Evolutionary conservation across 2,113 vertebrate genomes (phyloP).

Genomic region (Myrmecobius fasciatus): DNA sequence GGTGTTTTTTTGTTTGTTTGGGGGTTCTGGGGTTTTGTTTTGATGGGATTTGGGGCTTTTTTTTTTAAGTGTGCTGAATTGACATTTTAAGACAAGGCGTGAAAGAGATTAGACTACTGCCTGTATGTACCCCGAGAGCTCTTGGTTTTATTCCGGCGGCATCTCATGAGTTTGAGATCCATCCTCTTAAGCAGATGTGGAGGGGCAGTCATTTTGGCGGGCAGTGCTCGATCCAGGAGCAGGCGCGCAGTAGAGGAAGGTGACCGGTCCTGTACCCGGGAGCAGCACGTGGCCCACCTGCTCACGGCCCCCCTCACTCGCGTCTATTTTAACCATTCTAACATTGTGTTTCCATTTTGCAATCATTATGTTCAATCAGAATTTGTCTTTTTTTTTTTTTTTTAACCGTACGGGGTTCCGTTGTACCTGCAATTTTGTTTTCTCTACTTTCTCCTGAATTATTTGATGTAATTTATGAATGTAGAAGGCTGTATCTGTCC

Average conservation of each 20-base stretch:
- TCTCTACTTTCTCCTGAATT: conserved; percentile 77
- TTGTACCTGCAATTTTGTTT: conserved; percentile 78
- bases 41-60: conserved; percentile 60
- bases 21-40: conserved; percentile 54
- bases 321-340: conserved; percentile 84
- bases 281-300: background rate
- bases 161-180: conserved; percentile 79
- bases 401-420: conserved; percentile 77
- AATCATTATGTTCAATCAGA: conserved; percentile 80
- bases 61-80: conserved; percentile 72
- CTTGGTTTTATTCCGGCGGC: conserved; percentile 86
- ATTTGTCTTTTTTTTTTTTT: conserved; percentile 82
- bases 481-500: conserved; percentile 78
- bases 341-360: conserved; percentile 86
- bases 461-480: conserved; percentile 82
- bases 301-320: conserved; percentile 68
- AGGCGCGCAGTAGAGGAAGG: background rate
- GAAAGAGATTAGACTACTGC: conserved; percentile 79
- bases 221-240: no score
- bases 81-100: conserved; percentile 71
- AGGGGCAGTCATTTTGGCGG: conserved; percentile 72
- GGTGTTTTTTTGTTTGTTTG: conserved; percentile 65
- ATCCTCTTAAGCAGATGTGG: conserved; percentile 79
- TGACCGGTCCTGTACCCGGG: background rate
- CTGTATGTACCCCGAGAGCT: conserved; percentile 85